Conservation (phyloP, 2,888 invertebrate species). For the Resseliella maxima region DNA sequence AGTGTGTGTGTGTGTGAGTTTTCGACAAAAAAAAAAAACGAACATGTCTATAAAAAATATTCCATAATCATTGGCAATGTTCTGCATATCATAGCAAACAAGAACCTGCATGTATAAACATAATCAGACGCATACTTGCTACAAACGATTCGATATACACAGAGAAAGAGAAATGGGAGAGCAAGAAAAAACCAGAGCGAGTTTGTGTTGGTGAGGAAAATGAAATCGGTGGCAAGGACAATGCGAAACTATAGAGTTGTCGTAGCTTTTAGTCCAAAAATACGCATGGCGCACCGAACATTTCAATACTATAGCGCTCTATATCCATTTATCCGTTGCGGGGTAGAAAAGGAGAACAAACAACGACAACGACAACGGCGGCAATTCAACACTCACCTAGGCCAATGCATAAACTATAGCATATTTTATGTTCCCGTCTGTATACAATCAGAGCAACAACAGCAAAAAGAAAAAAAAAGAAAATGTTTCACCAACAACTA, state of each 20-base stretch:
- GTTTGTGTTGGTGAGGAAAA: conserved; percentile 4
- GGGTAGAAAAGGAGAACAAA: background rate
- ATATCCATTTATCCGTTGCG: conserved; percentile 3
- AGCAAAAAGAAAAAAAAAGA: too few relatives aligned
- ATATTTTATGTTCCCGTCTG: background rate
- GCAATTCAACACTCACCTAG: background rate
- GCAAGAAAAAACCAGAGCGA: background rate
- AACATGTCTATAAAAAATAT: background rate
- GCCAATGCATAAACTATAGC: conserved; percentile 24
- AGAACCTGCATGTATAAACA: background rate
- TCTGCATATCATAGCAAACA: background rate
- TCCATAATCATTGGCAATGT: background rate
- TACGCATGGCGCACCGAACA: conserved; percentile 51
- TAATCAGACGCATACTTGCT: background rate
- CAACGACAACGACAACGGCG: background rate
- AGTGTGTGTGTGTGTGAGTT: too few relatives aligned
- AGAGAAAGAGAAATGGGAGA: background rate
- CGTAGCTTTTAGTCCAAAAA: background rate
- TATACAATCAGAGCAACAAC: background rate
- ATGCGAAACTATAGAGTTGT: conserved; percentile 35
- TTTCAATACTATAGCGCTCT: background rate
- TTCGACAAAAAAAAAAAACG: background rate
- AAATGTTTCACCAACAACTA: too few relatives aligned
- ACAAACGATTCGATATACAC: too few relatives aligned
- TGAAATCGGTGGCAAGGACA: conserved; percentile 44